Percentiles rank a stretch among this genome's conserved stretches.
Conservation (phyloP, 2,888 invertebrate species). For the Athetis lepigone region DNA sequence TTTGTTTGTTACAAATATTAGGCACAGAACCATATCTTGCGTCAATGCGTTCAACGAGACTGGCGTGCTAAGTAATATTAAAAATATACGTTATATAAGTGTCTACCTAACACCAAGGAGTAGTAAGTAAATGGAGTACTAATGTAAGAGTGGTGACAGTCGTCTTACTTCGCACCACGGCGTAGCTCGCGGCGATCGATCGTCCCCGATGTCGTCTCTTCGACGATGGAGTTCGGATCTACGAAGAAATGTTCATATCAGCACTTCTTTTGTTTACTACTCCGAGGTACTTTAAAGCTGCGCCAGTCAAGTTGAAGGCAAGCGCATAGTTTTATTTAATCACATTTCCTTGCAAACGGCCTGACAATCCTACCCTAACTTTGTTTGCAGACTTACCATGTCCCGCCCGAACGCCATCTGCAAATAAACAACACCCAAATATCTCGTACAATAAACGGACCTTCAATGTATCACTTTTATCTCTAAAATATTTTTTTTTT, state of each 20-base stretch:
- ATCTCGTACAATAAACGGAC: conserved; percentile 56
- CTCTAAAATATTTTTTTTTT: conserved; percentile 52
- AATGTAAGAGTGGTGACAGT: conserved; percentile 29
- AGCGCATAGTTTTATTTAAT: background rate
- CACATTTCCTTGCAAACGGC: conserved; percentile 55
- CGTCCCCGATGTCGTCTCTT: conserved; percentile 21
- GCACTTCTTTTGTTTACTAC: conserved; percentile 27
- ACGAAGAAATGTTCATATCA: conserved; percentile 38
- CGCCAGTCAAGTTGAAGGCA: conserved; percentile 24
- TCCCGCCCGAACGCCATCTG: conserved; percentile 55
- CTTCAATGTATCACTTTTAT: conserved; percentile 47
- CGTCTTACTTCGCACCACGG: conserved; percentile 5
- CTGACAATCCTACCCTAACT: conserved; percentile 52
- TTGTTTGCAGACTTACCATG: conserved; percentile 55
- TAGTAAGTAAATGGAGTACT: conserved; percentile 42
- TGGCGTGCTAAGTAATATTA: conserved; percentile 21
- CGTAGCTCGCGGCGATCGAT: conserved; percentile 13
- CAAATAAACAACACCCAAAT: conserved; percentile 61
- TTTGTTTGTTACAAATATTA: conserved; percentile 39
- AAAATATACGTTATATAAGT: conserved; percentile 24
- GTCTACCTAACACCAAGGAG: conserved; percentile 32
- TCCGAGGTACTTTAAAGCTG: conserved; percentile 7
- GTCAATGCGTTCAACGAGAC: conserved; percentile 23
- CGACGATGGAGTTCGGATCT: conserved; percentile 36
- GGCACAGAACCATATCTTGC: conserved; percentile 19